Evolutionary conservation across 2,113 vertebrate species (phyloP).

Genomic region (Rhineura floridana): DNA sequence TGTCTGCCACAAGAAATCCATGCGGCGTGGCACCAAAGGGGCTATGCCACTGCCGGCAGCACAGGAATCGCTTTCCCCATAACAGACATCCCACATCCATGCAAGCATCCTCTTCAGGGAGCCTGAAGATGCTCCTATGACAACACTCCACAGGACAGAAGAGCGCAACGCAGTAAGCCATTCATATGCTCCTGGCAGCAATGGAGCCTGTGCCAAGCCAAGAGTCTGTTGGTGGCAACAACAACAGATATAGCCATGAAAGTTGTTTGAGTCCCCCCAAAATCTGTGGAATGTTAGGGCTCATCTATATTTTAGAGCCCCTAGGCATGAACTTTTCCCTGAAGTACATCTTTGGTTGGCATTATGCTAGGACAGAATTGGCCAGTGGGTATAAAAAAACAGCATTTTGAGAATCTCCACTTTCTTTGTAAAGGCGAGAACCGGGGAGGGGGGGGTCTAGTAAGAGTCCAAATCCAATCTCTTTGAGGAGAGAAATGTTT

Average conservation of each 20-base stretch:
- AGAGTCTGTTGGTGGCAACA: not conserved
- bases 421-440: not conserved
- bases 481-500: not conserved
- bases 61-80: not conserved
- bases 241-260: not conserved
- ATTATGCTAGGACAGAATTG: too few species aligned
- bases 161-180: not conserved
- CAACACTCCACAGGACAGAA: not conserved
- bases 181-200: not conserved
- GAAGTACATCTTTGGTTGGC: too few species aligned
- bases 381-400: too few species aligned
- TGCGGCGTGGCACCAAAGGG: not conserved
- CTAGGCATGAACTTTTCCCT: too few species aligned
- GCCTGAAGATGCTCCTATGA: too few species aligned
- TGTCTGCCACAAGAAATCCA: not conserved
- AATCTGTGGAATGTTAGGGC: not conserved
- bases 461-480: not conserved
- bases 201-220: too few species aligned
- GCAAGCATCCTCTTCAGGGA: not conserved
- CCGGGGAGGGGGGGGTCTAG: not conserved
- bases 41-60: too few species aligned
- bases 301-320: not conserved
- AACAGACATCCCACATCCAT: too few species aligned
- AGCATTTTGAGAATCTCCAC: too few species aligned
- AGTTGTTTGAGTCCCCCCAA: not conserved